Percentiles rank a stretch among this genome's conserved stretches.
Conservation (phyloP, 2,888 invertebrate genomes). For the Melieria crassipennis region DNA sequence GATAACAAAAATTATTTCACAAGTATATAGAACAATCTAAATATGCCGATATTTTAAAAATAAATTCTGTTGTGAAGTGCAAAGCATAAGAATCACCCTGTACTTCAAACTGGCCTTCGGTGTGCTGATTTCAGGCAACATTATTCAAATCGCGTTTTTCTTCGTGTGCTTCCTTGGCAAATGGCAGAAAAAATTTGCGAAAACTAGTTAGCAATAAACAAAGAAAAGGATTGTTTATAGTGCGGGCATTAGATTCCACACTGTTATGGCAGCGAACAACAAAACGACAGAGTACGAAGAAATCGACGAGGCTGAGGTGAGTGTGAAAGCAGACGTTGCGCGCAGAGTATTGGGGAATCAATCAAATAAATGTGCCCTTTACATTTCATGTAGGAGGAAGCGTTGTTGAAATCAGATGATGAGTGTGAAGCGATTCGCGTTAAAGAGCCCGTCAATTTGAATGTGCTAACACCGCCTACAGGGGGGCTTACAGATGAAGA, state of each 20-base stretch:
- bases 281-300: constrained; percentile 45
- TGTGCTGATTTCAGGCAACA: too few species aligned
- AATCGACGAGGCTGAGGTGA: constrained; percentile 54
- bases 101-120: too few species aligned
- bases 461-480: constrained; percentile 30
- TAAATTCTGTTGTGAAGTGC: too few species aligned
- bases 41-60: too few species aligned
- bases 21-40: too few species aligned
- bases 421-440: constrained; percentile 41
- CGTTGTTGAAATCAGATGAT: constrained; percentile 55
- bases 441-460: constrained; percentile 27
- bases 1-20: too few species aligned
- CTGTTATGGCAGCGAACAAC: constrained; percentile 30
- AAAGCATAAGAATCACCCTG: too few species aligned
- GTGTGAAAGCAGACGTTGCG: not conserved
- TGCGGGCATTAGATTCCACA: not conserved
- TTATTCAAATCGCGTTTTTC: too few species aligned
- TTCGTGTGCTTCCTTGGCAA: not conserved
- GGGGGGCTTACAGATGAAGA: constrained; percentile 45
- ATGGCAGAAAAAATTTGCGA: not conserved
- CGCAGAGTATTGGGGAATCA: not conserved
- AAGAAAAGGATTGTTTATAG: not conserved
- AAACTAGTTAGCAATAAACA: not conserved
- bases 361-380: not conserved
- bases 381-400: constrained; percentile 50